phyloP scores from a whole-genome alignment of 2,113 vertebrate genomes.

The Mesembrinibis cayennensis region DNA sequence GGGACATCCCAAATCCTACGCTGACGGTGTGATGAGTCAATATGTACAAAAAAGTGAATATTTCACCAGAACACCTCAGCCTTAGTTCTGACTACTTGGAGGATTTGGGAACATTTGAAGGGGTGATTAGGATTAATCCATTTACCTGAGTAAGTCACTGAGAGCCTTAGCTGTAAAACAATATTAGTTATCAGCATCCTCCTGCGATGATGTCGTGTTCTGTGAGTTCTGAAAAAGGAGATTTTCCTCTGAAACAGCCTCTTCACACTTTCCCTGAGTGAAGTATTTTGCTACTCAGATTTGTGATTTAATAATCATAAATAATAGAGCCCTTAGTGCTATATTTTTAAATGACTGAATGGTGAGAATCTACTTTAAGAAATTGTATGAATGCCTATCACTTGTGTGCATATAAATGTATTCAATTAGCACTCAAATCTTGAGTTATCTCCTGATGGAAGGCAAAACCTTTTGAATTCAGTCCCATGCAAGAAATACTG shows the following conservation, averaged over 20 bases:
- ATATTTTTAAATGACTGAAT: slow-evolving; percentile 70
- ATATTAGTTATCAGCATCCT: slow-evolving; percentile 20
- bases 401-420: slow-evolving; percentile 69
- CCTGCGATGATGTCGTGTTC: background rate
- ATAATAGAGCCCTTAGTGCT: slow-evolving; percentile 63
- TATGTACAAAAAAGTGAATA: background rate
- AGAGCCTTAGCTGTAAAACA: slow-evolving; percentile 23
- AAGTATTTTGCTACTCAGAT: slow-evolving; percentile 68
- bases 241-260: slow-evolving; percentile 53
- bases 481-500: slow-evolving; percentile 62
- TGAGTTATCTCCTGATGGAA: slow-evolving; percentile 67
- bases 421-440: slow-evolving; percentile 69
- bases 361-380: slow-evolving; percentile 67
- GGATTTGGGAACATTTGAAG: background rate
- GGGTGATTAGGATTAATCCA: slow-evolving; percentile 26
- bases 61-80: background rate
- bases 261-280: slow-evolving; percentile 41
- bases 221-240: slow-evolving; percentile 6
- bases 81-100: background rate
- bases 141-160: slow-evolving; percentile 2
- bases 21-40: background rate
- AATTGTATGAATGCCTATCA: slow-evolving; percentile 67
- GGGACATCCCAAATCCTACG: background rate
- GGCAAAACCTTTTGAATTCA: slow-evolving; percentile 69
- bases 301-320: slow-evolving; percentile 72